Conservation (phyloP, 2,888 invertebrate species). For the Lasioglossum lativentre region DNA sequence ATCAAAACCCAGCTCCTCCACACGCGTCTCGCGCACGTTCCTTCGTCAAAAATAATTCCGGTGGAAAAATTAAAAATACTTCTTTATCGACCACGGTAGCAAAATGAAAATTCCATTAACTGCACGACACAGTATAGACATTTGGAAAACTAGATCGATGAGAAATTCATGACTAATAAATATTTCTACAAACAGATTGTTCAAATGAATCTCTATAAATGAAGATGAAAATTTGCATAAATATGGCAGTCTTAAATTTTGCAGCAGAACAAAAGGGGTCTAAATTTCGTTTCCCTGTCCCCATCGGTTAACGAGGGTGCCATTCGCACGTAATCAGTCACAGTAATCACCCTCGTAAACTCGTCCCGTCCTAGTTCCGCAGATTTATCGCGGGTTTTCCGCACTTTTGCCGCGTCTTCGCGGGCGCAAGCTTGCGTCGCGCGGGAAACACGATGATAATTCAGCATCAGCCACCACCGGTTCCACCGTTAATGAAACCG, state of each 20-base stretch:
- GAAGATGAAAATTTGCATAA: neutral
- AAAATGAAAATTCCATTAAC: no score
- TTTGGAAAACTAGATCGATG: neutral
- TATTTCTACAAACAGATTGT: no score
- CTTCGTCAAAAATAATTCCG: no score
- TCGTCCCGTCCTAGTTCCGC: constrained; percentile 36
- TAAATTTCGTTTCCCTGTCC: neutral
- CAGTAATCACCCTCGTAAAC: constrained; percentile 39
- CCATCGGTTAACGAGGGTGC: neutral
- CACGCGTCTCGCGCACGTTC: neutral
- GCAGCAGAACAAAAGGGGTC: no score
- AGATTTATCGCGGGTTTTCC: constrained; percentile 39
- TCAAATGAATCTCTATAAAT: no score
- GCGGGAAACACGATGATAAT: constrained; percentile 49
- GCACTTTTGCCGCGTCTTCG: constrained; percentile 14
- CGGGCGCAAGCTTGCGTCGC: constrained; percentile 9
- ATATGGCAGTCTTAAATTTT: neutral
- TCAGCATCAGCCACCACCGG: constrained; percentile 36
- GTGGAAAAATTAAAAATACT: neutral
- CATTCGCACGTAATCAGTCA: constrained; percentile 37
- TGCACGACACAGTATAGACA: no score
- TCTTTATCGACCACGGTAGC: neutral
- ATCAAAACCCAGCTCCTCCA: neutral
- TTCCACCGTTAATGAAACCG: constrained; percentile 50
- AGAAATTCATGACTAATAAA: neutral